Conservation (phyloP, 2,113 vertebrate species). For the Tragelaphus imberbis region DNA sequence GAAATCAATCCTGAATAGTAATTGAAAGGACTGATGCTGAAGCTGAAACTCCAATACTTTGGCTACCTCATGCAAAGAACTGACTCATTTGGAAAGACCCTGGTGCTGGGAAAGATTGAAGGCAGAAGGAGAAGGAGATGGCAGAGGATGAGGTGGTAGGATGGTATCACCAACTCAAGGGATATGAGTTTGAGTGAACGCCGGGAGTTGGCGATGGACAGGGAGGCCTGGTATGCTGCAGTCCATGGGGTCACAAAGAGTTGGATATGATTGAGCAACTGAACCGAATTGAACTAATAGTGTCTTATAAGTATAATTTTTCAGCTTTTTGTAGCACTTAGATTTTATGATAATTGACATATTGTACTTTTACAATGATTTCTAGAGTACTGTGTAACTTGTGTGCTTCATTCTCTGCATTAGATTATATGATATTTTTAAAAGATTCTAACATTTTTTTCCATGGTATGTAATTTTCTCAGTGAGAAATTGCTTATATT, state of each 20-base stretch:
- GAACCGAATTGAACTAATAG: background rate
- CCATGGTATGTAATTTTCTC: background rate
- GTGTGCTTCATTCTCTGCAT: background rate
- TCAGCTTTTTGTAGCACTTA: background rate
- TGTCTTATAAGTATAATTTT: background rate
- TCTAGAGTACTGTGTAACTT: background rate
- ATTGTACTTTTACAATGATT: background rate
- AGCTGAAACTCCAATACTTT: background rate
- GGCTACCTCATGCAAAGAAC: accelerated
- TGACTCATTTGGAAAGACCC: background rate
- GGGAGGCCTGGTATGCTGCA: background rate
- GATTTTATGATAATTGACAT: slow-evolving; percentile 14
- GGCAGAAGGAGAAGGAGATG: accelerated
- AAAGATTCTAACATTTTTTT: background rate
- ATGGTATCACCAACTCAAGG: background rate
- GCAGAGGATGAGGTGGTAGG: background rate
- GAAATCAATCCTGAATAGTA: background rate
- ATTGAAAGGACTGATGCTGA: background rate
- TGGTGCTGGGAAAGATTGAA: background rate
- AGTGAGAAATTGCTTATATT: slow-evolving; percentile 39
- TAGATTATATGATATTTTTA: slow-evolving; percentile 9
- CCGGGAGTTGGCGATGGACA: accelerated
- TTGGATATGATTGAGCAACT: background rate
- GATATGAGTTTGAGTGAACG: background rate
- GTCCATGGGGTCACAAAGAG: background rate